Base-by-base conservation (phyloP, 2,113 vertebrate species). In the Miniopterus natalensis region DNA sequence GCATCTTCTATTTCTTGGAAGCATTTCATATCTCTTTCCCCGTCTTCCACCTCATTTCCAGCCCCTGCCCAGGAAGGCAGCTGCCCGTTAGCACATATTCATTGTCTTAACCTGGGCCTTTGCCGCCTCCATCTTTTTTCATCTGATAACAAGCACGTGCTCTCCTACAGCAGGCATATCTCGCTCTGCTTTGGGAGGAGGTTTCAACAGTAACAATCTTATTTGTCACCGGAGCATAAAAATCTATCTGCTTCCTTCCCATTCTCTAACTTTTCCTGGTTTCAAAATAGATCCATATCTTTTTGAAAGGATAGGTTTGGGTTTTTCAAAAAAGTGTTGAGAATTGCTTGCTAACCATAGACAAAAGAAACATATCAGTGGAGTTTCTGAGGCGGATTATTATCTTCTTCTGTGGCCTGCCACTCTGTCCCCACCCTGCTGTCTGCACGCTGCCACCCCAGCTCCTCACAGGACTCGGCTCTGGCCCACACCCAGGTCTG, bases 191-290 rank as follows among this genome's bases (percentile, higher is more conserved):
- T 91, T 57, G 80, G 92, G 88, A 96, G 84, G 51, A 96, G 84
- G 51, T 94, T 92, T 94, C 94, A 85, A 84, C 97, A 97, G 96
- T 65, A 95, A 81, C 92, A 92, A 49, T 95, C 96, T 96, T 85
- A 65, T 96, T 96, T 96, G 90, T 97, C 92, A 96, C 85, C 71
- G 36, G 90, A 96, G 96, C 96, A 96, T 90, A 91, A 96, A 97
- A 96, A 65, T 95, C 92, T 93, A 80, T 73, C 85, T 78, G 88
- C 51, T 81, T 88, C 88, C 81, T 55, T 81, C 78, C 84, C 71
- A 31, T 89, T 79, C 65, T 92, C 53, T 88, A 95, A 92, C 95
- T 90, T 93, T 93, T 96, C 53, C 92, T 96, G 90, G 75, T 95
- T 96, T 94, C 95, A 92, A 59, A 96, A 95, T 77, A 77, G 55